phyloP scores from a whole-genome alignment of 2,797 vertebrate genomes.

The Takifugu ocellatus region DNA sequence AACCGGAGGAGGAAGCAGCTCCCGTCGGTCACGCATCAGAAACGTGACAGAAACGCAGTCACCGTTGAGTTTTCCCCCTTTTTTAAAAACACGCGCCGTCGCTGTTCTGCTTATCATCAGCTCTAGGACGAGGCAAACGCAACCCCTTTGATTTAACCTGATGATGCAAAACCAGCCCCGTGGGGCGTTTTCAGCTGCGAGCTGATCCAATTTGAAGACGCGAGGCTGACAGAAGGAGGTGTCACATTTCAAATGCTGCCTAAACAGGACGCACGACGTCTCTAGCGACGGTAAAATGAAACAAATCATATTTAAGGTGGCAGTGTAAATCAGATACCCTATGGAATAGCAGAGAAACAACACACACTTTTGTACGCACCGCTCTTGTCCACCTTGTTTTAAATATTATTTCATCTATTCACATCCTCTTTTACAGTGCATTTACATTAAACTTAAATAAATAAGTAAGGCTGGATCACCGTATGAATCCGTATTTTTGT shows the following conservation, averaged over 20 bases:
- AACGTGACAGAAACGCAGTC: too few species aligned
- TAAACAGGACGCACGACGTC: conserved; percentile 21
- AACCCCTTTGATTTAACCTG: too few species aligned
- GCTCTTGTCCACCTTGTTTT: conserved; percentile 49
- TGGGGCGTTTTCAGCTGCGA: too few species aligned
- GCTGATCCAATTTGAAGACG: too few species aligned
- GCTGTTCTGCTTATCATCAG: too few species aligned
- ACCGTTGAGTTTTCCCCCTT: too few species aligned
- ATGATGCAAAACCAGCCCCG: too few species aligned
- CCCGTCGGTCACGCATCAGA: conserved; percentile 9
- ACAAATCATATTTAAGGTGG: conserved; percentile 20
- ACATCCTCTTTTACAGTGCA: conserved; percentile 61
- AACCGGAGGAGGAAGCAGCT: conserved; percentile 40
- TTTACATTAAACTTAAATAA: conserved; percentile 45
- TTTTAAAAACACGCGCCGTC: too few species aligned
- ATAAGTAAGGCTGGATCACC: conserved; percentile 66
- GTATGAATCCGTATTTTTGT: conserved; percentile 53
- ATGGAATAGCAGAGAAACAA: conserved; percentile 30
- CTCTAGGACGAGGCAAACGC: too few species aligned
- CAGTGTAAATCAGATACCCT: conserved; percentile 30
- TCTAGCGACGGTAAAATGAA: conserved; percentile 1
- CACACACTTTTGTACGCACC: conserved; percentile 34
- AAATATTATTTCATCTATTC: conserved; percentile 50
- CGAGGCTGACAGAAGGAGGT: too few species aligned
- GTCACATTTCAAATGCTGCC: conserved; percentile 9